These are phyloP conservation scores for Diarsia dahlii DNA, from an alignment of 2,888 invertebrate species.

Conservation along the genomic window DNA sequence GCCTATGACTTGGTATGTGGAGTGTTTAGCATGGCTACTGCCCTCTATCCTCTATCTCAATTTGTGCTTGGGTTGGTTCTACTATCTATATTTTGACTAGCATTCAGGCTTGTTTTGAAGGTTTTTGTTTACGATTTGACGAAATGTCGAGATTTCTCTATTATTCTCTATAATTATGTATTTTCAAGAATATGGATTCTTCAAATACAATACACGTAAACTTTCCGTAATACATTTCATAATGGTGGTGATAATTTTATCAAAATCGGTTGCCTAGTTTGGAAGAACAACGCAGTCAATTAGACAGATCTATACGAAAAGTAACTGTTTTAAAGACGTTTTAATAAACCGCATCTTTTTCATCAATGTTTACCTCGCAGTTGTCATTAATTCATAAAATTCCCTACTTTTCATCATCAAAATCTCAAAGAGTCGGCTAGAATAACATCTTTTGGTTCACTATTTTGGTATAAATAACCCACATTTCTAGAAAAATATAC, in stretches of 20 bases:
- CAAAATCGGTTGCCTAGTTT: not conserved
- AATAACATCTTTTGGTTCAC: conserved; percentile 3
- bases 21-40: not conserved
- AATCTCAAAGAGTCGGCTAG: not conserved
- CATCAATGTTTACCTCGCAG: not conserved
- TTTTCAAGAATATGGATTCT: not conserved
- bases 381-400: not conserved
- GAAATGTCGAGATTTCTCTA: not conserved
- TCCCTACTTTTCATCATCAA: not conserved
- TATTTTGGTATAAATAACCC: not conserved
- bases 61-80: not conserved
- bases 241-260: not conserved
- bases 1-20: not conserved
- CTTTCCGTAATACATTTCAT: not conserved
- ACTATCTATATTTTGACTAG: not conserved
- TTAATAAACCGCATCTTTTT: not conserved
- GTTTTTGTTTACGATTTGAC: too few species aligned
- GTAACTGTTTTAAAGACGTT: not conserved
- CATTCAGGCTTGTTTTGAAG: not conserved
- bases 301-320: not conserved
- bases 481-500: not conserved
- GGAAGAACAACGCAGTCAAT: not conserved
- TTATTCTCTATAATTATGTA: not conserved
- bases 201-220: not conserved
- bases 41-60: too few species aligned